phyloP scores from a whole-genome alignment of 2,797 vertebrate species.

The Peromyscus attwateri region DNA sequence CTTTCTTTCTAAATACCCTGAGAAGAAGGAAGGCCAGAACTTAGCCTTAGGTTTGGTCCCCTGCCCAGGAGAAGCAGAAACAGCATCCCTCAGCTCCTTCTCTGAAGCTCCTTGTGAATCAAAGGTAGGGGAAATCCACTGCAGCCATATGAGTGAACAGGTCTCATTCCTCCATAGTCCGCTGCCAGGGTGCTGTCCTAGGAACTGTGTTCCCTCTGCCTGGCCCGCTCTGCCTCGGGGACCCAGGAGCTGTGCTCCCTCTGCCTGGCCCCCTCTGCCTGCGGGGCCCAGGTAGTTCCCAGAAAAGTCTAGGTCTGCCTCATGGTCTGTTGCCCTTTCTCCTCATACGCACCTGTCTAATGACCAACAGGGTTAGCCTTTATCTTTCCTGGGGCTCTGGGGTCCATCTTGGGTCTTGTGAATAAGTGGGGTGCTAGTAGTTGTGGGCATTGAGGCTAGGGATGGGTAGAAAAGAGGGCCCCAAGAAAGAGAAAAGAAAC shows the following conservation, averaged over 20 bases:
- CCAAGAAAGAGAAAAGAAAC: not conserved
- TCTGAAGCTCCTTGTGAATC: not conserved
- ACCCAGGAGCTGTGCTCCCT: not conserved
- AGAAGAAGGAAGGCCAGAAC: not conserved
- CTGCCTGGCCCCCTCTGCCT: no score
- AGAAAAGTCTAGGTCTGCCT: not conserved
- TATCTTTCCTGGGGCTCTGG: not conserved
- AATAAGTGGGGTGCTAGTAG: not conserved
- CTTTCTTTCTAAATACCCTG: not conserved
- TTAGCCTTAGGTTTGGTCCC: not conserved
- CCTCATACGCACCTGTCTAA: no score
- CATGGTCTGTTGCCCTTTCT: not conserved
- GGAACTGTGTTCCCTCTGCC: no score
- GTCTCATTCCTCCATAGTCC: not conserved
- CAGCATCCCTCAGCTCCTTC: not conserved
- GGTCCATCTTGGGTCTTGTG: not conserved
- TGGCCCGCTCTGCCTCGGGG: no score
- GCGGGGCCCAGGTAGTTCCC: not conserved
- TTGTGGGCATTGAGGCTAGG: not conserved
- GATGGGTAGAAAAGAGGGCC: not conserved
- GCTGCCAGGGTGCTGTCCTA: not conserved
- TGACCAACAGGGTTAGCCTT: not conserved
- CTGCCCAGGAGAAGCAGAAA: not conserved
- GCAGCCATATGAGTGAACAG: fast-evolving
- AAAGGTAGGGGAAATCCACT: not conserved